A percentile compares a stretch with the other conserved stretches of the same genome.
Evolutionary conservation across 2,113 vertebrate species (phyloP).

Genomic region (Ictidomys tridecemlineatus): DNA sequence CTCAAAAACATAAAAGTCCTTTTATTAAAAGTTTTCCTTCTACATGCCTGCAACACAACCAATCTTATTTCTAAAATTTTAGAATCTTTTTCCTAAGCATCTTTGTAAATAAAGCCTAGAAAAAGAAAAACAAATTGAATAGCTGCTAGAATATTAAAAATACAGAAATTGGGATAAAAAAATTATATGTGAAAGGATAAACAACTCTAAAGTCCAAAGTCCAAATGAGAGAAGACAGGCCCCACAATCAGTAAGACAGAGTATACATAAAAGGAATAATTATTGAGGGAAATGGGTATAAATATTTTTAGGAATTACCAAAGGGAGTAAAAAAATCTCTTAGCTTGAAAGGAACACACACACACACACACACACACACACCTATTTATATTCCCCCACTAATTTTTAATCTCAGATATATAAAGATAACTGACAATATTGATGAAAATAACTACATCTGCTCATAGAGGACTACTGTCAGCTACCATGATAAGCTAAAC

Average conservation of each 20-base stretch:
- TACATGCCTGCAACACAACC: background rate
- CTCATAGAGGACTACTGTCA: background rate
- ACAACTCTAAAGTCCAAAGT: background rate
- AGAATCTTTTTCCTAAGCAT: background rate
- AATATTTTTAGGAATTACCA: conserved; percentile 64
- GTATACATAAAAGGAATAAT: background rate
- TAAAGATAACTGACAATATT: conserved; percentile 35
- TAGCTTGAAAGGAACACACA: background rate
- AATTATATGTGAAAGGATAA: conserved; percentile 44
- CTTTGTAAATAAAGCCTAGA: conserved; percentile 37
- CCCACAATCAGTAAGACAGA: background rate
- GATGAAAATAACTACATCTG: conserved; percentile 3
- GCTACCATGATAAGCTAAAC: background rate
- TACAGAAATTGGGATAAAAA: conserved; percentile 27
- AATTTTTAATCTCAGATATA: background rate
- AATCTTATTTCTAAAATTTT: conserved; percentile 62
- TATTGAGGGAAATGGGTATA: background rate
- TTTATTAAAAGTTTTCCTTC: background rate
- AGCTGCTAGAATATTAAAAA: conserved; percentile 25
- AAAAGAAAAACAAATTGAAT: conserved; percentile 39
- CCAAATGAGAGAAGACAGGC: background rate
- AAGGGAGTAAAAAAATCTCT: conserved; percentile 20
- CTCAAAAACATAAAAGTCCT: conserved; percentile 22
- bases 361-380: background rate
- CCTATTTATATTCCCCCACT: background rate